A percentile compares a stretch with the other conserved stretches of the same genome.
Evolutionary conservation across 2,888 invertebrate genomes (phyloP).

Genomic region (Tridacna crocea): DNA sequence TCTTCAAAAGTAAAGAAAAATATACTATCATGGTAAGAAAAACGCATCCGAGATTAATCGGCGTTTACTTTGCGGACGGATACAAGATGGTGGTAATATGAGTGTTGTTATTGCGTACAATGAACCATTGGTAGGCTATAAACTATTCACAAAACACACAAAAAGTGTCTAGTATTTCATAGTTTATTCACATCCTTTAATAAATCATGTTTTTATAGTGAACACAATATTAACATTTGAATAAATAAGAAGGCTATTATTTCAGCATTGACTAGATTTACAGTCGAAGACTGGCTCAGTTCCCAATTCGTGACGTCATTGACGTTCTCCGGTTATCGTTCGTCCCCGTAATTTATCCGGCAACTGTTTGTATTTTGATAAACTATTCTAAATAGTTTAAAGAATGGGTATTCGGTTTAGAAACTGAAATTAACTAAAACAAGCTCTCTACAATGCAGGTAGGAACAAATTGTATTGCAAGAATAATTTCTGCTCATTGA

Average conservation of each 20-base stretch:
- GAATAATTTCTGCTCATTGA: too few species aligned
- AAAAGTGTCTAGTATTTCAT: constrained; percentile 4
- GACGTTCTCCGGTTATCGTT: constrained; percentile 18
- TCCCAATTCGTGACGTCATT: constrained; percentile 47
- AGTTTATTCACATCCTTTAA: constrained; percentile 20
- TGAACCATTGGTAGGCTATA: constrained; percentile 1
- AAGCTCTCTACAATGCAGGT: too few species aligned
- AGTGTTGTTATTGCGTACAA: neutral
- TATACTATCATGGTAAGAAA: too few species aligned
- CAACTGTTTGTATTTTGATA: neutral
- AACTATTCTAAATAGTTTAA: too few species aligned
- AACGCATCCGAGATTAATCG: too few species aligned
- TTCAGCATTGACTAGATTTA: constrained; percentile 31
- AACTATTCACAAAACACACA: constrained; percentile 8
- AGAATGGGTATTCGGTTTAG: too few species aligned
- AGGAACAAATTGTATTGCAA: too few species aligned
- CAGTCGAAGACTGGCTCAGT: constrained; percentile 44
- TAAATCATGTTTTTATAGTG: constrained; percentile 21
- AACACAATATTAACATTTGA: constrained; percentile 26
- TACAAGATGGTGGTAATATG: neutral
- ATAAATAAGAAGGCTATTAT: constrained; percentile 14
- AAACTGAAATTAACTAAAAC: too few species aligned
- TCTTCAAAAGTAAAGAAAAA: too few species aligned
- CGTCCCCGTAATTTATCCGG: neutral
- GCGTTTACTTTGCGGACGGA: too few species aligned